Conservation (phyloP, 2,888 invertebrate genomes). For the Clivina fossor region DNA sequence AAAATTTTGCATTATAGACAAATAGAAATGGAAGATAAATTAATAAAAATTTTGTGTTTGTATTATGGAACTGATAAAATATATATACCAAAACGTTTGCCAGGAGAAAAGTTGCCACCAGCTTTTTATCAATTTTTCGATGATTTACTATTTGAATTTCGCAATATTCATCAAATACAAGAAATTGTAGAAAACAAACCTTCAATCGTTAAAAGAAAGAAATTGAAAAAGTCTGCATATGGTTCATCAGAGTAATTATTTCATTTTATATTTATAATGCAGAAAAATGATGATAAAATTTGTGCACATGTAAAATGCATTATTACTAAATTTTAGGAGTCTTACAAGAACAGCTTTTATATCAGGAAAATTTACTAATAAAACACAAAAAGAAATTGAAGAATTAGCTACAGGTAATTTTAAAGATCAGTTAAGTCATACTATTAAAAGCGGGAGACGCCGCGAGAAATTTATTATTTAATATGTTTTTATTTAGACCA, state of each 20-base stretch:
- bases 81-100: slow-evolving; percentile 49
- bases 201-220: background rate
- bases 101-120: slow-evolving; percentile 48
- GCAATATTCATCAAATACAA: too few species aligned
- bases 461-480: too few species aligned
- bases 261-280: too few species aligned
- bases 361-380: slow-evolving; percentile 20
- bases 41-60: slow-evolving; percentile 47
- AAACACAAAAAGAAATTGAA: slow-evolving; percentile 41
- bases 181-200: too few species aligned
- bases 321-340: background rate
- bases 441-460: too few species aligned
- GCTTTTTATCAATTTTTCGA: slow-evolving; percentile 47
- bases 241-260: background rate
- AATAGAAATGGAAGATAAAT: slow-evolving; percentile 47
- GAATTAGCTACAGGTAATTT: slow-evolving; percentile 42
- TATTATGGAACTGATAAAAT: slow-evolving; percentile 51
- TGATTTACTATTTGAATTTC: too few species aligned
- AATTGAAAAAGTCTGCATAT: background rate
- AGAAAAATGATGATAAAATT: too few species aligned
- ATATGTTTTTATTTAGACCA: too few species aligned
- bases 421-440: too few species aligned
- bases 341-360: too few species aligned
- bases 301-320: too few species aligned
- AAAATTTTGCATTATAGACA: slow-evolving; percentile 43